Conservation (phyloP, 2,888 invertebrate genomes). For the Napeogenes inachia region DNA sequence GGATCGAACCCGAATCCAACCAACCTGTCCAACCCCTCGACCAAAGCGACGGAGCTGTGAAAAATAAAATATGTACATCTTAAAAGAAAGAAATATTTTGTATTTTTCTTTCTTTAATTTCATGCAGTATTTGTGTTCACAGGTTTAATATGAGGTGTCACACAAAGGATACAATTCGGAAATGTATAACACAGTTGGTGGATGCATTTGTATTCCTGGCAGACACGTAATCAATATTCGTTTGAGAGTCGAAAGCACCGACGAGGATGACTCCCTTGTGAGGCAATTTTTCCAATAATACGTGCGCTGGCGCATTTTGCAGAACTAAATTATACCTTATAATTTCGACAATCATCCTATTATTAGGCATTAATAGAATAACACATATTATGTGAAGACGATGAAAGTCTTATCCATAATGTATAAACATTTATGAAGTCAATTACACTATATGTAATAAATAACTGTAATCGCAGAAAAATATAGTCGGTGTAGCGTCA, state of each 20-base stretch:
- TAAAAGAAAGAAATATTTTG: neutral
- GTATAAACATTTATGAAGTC: neutral
- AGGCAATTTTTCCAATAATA: conserved; percentile 50
- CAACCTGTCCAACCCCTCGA: too few species aligned
- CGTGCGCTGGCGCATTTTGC: conserved; percentile 41
- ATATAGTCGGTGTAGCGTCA: conserved; percentile 65
- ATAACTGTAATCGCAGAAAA: conserved; percentile 45
- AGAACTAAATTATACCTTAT: too few species aligned
- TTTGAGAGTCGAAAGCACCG: conserved; percentile 55
- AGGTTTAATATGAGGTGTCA: conserved; percentile 68
- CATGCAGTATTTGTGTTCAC: conserved; percentile 34
- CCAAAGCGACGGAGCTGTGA: too few species aligned
- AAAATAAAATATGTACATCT: too few species aligned
- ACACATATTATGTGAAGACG: too few species aligned
- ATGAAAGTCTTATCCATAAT: too few species aligned
- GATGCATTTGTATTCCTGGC: conserved; percentile 75
- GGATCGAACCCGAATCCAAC: too few species aligned
- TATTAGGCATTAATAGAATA: too few species aligned
- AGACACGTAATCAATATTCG: conserved; percentile 74
- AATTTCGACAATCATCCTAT: too few species aligned
- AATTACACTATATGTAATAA: neutral
- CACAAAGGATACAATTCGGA: conserved; percentile 59
- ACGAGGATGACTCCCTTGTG: conserved; percentile 53
- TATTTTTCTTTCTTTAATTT: neutral
- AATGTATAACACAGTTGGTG: conserved; percentile 55